These are phyloP conservation scores for Upupa epops DNA, from an alignment of 2,113 vertebrate genomes.

Conservation along the genomic window DNA sequence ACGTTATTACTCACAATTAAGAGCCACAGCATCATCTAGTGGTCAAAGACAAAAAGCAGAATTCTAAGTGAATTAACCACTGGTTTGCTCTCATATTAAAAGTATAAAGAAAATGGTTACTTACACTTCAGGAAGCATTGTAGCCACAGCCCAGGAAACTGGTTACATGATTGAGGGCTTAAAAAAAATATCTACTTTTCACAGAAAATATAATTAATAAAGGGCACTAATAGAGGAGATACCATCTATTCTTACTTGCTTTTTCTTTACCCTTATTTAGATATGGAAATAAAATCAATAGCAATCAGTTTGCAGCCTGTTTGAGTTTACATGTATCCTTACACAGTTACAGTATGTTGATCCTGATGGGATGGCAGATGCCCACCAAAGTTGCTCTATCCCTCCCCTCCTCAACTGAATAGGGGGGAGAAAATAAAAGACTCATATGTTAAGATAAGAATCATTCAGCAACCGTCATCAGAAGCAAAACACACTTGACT, in stretches of 20 bases:
- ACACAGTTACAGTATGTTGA: neutral
- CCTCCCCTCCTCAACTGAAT: neutral
- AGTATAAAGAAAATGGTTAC: neutral
- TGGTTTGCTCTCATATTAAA: neutral
- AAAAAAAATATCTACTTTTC: neutral
- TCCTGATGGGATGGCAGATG: neutral
- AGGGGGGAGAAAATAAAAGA: neutral
- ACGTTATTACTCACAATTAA: neutral
- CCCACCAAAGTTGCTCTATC: neutral
- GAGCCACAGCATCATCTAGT: conserved; percentile 52
- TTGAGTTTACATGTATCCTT: neutral
- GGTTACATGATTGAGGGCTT: neutral
- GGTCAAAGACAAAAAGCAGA: neutral
- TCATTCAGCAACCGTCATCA: neutral
- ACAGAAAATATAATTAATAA: neutral
- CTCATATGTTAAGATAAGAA: accelerated
- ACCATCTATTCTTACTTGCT: neutral
- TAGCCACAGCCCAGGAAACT: neutral
- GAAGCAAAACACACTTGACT: neutral
- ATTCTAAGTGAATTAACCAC: neutral
- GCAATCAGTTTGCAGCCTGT: neutral
- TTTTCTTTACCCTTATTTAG: neutral
- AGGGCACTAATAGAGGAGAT: neutral
- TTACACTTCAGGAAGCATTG: neutral
- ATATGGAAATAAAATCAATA: neutral